phyloP scores from a whole-genome alignment of 2,888 invertebrate species.

The Euplexia lucipara region DNA sequence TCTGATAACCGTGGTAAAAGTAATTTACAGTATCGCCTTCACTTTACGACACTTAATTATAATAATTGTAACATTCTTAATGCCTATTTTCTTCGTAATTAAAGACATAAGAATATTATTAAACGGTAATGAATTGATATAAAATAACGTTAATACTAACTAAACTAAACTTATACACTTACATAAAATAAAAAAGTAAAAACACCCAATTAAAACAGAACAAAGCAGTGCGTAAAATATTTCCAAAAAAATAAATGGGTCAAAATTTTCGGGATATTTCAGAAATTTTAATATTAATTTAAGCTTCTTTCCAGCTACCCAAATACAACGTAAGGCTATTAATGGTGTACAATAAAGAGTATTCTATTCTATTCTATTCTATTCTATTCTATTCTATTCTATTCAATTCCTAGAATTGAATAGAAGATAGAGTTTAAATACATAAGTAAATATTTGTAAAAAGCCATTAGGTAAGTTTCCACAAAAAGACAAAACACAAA shows the following conservation, averaged over 20 bases:
- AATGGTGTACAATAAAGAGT: no score
- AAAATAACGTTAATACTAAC: no score
- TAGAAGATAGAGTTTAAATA: no score
- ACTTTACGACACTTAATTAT: slow-evolving; percentile 17
- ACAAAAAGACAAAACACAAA: slow-evolving; percentile 47
- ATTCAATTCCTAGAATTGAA: slow-evolving; percentile 32
- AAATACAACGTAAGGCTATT: no score
- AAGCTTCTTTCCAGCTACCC: not conserved
- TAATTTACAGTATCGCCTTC: not conserved
- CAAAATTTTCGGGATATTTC: not conserved
- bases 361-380: no score
- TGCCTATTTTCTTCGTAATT: not conserved
- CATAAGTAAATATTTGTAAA: slow-evolving; percentile 15
- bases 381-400: no score
- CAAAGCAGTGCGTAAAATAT: no score
- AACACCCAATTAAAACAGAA: no score
- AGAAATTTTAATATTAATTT: not conserved
- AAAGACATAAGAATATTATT: no score
- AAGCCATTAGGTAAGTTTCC: slow-evolving; percentile 10
- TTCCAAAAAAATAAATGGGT: slow-evolving; percentile 4
- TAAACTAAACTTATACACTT: no score
- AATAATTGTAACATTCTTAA: not conserved
- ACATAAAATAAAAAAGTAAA: no score
- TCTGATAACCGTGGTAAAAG: slow-evolving; percentile 3
- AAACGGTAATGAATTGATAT: no score